Conservation (phyloP, 2,113 vertebrate genomes). For the Cryptotis parvus region DNA sequence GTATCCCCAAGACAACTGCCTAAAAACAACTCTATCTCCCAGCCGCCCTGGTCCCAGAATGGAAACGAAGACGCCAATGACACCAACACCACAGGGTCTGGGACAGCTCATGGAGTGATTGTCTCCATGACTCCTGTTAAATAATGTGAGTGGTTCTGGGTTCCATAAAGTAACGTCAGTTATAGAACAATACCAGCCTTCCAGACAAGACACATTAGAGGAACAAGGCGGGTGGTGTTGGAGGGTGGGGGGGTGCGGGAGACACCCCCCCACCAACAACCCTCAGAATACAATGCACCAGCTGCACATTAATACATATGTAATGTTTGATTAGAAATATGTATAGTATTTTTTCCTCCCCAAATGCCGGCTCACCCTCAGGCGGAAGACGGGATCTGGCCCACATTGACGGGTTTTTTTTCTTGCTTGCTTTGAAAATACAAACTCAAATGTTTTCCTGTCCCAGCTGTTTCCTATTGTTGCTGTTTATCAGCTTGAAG, state of each 20-base stretch:
- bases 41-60: constrained; percentile 58
- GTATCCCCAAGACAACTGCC: constrained; percentile 76
- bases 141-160: constrained; percentile 81
- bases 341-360: constrained; percentile 89
- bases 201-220: constrained; percentile 86
- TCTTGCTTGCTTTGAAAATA: constrained; percentile 93
- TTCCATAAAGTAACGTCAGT: constrained; percentile 88
- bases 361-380: constrained; percentile 89
- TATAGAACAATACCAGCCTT: constrained; percentile 87
- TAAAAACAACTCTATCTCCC: constrained; percentile 72
- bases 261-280: constrained; percentile 77
- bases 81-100: constrained; percentile 76
- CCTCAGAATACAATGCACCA: constrained; percentile 88
- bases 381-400: constrained; percentile 91
- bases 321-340: constrained; percentile 94
- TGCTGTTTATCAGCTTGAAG: constrained; percentile 93
- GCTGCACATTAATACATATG: constrained; percentile 94
- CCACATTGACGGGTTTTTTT: constrained; percentile 88
- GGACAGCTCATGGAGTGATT: constrained; percentile 79
- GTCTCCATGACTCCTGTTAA: constrained; percentile 82
- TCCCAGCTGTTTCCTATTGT: constrained; percentile 94
- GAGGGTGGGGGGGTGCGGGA: constrained; percentile 65
- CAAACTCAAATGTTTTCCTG: constrained; percentile 91
- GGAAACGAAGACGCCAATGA: constrained; percentile 83
- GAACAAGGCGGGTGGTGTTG: constrained; percentile 71